These are phyloP conservation scores for Apostichopus leukothele DNA, from an alignment of 53 echinoderm and acorn worm genomes.

Conservation along the genomic window DNA sequence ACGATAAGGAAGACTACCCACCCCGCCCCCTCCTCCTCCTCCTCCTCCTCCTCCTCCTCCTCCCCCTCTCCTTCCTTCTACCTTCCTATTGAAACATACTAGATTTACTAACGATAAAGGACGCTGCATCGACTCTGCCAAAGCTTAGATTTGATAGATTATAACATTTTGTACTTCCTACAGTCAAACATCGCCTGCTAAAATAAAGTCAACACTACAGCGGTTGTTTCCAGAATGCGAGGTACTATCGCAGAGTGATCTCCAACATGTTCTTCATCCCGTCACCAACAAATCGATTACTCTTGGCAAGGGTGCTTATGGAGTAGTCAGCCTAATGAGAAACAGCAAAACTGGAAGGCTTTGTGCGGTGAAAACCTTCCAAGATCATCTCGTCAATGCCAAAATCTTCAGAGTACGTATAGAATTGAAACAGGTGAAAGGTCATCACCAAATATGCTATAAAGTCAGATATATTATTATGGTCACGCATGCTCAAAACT, in stretches of 20 bases:
- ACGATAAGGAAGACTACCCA: too few species aligned
- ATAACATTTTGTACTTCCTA: neutral
- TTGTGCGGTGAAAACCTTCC: slow-evolving; percentile 13
- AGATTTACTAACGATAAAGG: too few species aligned
- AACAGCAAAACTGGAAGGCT: neutral
- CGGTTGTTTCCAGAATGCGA: neutral
- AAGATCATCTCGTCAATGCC: neutral
- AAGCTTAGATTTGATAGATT: too few species aligned
- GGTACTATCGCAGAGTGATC: neutral
- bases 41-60: too few species aligned
- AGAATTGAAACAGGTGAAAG: neutral
- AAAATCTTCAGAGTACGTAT: neutral
- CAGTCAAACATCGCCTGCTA: neutral
- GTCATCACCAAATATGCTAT: too few species aligned
- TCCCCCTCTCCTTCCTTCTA: too few species aligned
- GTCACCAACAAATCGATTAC: neutral
- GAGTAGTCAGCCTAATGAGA: slow-evolving; percentile 10
- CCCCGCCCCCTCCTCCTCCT: too few species aligned
- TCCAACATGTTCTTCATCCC: neutral
- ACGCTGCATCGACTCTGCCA: too few species aligned
- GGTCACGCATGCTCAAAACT: too few species aligned
- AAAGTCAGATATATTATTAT: too few species aligned
- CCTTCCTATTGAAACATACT: too few species aligned
- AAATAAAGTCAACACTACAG: neutral
- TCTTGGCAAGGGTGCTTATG: slow-evolving; percentile 6